phyloP scores from a whole-genome alignment of 2,797 vertebrate species.

The Lates japonicus region DNA sequence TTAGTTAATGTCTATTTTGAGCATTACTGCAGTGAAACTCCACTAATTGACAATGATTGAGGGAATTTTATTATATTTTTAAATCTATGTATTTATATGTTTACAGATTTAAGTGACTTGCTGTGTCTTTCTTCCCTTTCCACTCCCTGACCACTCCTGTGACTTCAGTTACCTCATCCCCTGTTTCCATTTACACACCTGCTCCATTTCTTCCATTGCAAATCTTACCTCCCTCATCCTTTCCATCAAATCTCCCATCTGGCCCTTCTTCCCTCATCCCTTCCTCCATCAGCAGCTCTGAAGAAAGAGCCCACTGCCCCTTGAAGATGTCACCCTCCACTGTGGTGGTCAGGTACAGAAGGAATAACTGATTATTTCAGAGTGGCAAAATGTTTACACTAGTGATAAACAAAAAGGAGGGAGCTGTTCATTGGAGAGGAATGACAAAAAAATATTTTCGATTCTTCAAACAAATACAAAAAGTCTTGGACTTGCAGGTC shows the following conservation, averaged over 20 bases:
- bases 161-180: slow-evolving; percentile 62
- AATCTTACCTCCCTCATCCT: slow-evolving; percentile 35
- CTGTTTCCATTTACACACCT: slow-evolving; percentile 40
- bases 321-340: slow-evolving; percentile 63
- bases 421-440: neutral
- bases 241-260: slow-evolving; percentile 4
- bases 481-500: neutral
- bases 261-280: neutral
- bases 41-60: neutral
- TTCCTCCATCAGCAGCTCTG: neutral
- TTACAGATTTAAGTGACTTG: slow-evolving; percentile 14
- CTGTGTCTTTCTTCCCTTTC: slow-evolving; percentile 31
- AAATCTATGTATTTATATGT: neutral
- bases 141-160: neutral
- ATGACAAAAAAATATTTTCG: neutral
- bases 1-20: too few relatives aligned
- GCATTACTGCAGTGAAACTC: too few relatives aligned
- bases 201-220: slow-evolving; percentile 32
- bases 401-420: neutral
- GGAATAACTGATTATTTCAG: neutral
- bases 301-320: slow-evolving; percentile 14
- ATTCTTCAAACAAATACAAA: neutral
- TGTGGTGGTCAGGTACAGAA: slow-evolving; percentile 76
- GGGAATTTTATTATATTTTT: neutral
- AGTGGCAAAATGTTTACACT: neutral